phyloP scores from a whole-genome alignment of 2,797 vertebrate species.

The Sebastiscus tertius region DNA sequence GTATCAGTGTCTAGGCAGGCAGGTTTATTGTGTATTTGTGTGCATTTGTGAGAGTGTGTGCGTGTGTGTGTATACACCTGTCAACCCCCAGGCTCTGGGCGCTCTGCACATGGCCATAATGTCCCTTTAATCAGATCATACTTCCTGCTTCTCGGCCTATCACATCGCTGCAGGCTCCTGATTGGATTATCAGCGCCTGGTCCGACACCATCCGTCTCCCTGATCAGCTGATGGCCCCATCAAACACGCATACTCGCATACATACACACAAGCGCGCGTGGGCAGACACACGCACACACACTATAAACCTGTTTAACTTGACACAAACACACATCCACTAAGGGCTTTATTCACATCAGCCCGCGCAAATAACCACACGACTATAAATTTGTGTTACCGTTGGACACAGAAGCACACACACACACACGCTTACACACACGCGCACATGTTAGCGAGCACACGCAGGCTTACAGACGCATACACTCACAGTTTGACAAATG shows the following conservation, averaged over 20 bases:
- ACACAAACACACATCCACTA: slow-evolving; percentile 67
- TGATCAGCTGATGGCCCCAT: slow-evolving; percentile 82
- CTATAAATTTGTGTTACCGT: slow-evolving; percentile 57
- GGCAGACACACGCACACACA: slow-evolving; percentile 48
- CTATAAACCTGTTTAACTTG: slow-evolving; percentile 77
- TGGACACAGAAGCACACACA: slow-evolving; percentile 17
- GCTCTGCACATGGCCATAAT: slow-evolving; percentile 93
- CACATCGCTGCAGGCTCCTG: slow-evolving; percentile 93
- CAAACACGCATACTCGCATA: slow-evolving; percentile 62
- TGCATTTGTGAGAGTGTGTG: slow-evolving; percentile 3
- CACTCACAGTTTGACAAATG: slow-evolving; percentile 42
- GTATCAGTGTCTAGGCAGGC: slow-evolving; percentile 50
- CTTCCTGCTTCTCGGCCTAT: slow-evolving; percentile 95
- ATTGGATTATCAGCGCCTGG: slow-evolving; percentile 88
- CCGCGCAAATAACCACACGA: slow-evolving; percentile 40
- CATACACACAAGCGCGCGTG: slow-evolving; percentile 36
- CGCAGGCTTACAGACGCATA: slow-evolving; percentile 9
- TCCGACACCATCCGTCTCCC: slow-evolving; percentile 80
- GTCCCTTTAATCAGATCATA: slow-evolving; percentile 96
- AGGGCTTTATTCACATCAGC: slow-evolving; percentile 54
- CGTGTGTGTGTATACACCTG: slow-evolving; percentile 56
- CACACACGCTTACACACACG: not conserved
- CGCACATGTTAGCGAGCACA: not conserved
- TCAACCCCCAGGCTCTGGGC: slow-evolving; percentile 84
- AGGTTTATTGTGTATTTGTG: slow-evolving; percentile 53